Conservation (phyloP, 2,888 invertebrate genomes). For the Chesias legatella region DNA sequence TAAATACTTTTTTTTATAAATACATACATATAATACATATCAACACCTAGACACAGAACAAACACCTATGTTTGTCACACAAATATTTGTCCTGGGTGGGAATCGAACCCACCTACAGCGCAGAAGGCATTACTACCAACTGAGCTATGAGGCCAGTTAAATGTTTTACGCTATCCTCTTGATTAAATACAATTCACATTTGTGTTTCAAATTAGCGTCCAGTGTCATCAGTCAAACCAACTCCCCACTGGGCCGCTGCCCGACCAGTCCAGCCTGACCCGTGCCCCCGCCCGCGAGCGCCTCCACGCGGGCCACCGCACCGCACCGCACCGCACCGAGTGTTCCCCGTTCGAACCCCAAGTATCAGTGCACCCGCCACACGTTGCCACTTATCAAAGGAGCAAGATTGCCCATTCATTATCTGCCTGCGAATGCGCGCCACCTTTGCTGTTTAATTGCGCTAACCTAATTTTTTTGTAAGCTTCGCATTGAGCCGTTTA, state of each 20-base stretch:
- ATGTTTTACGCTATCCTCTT: too few species aligned
- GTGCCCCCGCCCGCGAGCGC: slow-evolving; percentile 5
- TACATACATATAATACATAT: too few species aligned
- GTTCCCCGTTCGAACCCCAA: slow-evolving; percentile 19
- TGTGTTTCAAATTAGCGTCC: slow-evolving; percentile 4
- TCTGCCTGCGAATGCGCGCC: slow-evolving; percentile 51
- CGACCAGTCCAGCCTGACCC: slow-evolving; percentile 21
- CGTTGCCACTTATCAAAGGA: slow-evolving; percentile 43
- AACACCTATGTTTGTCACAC: too few species aligned
- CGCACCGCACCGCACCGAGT: too few species aligned
- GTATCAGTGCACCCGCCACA: slow-evolving; percentile 32
- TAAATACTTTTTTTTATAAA: too few species aligned
- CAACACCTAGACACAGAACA: too few species aligned
- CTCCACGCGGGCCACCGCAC: slow-evolving; percentile 19
- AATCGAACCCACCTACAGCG: too few species aligned
- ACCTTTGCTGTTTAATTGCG: slow-evolving; percentile 55
- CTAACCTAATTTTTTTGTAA: slow-evolving; percentile 45
- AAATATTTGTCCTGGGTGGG: too few species aligned
- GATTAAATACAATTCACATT: too few species aligned
- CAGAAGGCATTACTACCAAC: too few species aligned
- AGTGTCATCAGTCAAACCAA: slow-evolving; percentile 11
- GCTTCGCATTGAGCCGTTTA: slow-evolving; percentile 29
- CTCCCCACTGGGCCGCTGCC: slow-evolving; percentile 31
- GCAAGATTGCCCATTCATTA: slow-evolving; percentile 60
- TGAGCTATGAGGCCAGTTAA: too few species aligned